Conservation (phyloP, 2,797 vertebrate genomes). For the Pteropus rufus region DNA sequence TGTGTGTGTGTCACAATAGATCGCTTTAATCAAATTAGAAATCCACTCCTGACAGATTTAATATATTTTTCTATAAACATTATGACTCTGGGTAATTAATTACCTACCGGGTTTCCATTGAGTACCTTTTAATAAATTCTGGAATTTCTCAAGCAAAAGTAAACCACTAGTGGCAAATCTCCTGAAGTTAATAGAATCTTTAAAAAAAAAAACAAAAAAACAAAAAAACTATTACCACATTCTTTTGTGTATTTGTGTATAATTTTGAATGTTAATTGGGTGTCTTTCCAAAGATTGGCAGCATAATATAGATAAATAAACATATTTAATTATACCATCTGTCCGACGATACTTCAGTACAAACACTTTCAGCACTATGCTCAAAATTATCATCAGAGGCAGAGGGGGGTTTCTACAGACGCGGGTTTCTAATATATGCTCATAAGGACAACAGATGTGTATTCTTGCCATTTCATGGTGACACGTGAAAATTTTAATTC, state of each 20-base stretch:
- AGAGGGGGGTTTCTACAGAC: conserved; percentile 7
- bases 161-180: neutral
- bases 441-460: conserved; percentile 54
- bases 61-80: conserved; percentile 3
- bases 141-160: neutral
- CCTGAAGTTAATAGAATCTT: neutral
- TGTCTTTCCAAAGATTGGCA: conserved; percentile 40
- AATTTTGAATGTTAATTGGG: conserved; percentile 30
- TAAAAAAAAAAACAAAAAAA: neutral
- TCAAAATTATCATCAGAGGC: conserved; percentile 38
- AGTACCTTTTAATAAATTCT: neutral
- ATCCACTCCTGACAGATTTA: neutral
- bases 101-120: conserved; percentile 19
- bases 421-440: conserved; percentile 41
- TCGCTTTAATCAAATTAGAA: conserved; percentile 46
- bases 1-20: neutral
- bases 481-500: conserved; percentile 54
- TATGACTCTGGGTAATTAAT: neutral
- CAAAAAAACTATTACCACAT: neutral
- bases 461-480: conserved; percentile 39
- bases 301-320: conserved; percentile 60
- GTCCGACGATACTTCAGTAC: conserved; percentile 44
- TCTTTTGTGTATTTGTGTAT: neutral
- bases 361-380: conserved; percentile 48
- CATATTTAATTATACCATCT: conserved; percentile 69